Evolutionary conservation across 2,113 vertebrate species (phyloP), one percentile per base, ranked within the genome.

Genomic region (Petrocephalus zakoni): DNA sequence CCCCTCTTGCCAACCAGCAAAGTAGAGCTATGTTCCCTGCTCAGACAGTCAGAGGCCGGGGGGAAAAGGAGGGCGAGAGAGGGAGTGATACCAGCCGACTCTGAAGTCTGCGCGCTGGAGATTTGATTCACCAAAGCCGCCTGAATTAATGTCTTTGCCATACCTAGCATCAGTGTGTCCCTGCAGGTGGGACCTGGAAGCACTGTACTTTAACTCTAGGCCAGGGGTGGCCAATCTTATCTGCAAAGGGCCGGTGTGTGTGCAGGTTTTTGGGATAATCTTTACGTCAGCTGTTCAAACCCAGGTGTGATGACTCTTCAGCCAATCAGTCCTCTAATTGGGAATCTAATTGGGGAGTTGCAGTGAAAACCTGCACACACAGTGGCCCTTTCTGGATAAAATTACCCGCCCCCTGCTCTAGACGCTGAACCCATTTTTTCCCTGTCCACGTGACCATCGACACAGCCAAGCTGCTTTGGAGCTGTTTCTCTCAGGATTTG

Each of bases 1-100:
- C n/a, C 46, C 72, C 49, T 17, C 64, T 42, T 87, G 75, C 61
- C 56, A 81, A n/a, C 37, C 61, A 89, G 85, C 78, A 22, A 52
- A 29, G 29, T 15, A 49, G 68, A 17, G 46, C 21, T n/a, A 52
- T 82, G 21, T 85, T 25, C 3, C 34, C 22, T 42, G 49, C 55
- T 72, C 68, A 11, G 88, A 81, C 81, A 81, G 75, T 72, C 15
- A 53, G 85, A 84, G 75, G 81, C 68, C 15, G 49, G 85, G 75
- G 78, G 55, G 55, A 75, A 75, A 75, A 0, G 13, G 68, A 15
- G 29, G 68, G 1, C 17, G 9, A 15, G 10, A 37, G 68, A 55
- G 53, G 8, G 53, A 55, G 13, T 55, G 17, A 55, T 10, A 55
- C 29, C 68, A 37, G 15, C 34, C 34, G 68, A 75, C 68, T n/a